Percentiles rank a stretch among this genome's conserved stretches.
These are phyloP conservation scores for Rhagonycha lutea DNA, from an alignment of 2,888 invertebrate species.

Conservation along the genomic window DNA sequence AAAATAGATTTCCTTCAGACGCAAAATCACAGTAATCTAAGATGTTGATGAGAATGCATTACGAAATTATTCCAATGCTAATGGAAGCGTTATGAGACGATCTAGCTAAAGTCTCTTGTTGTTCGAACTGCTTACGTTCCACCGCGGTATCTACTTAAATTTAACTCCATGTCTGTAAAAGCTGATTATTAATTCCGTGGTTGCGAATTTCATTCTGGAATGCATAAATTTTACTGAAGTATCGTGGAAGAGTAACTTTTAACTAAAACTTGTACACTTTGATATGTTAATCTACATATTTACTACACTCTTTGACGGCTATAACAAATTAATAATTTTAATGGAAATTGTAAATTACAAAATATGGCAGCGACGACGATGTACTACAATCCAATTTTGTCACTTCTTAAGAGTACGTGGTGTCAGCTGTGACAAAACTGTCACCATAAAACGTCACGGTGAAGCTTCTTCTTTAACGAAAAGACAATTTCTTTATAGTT, in stretches of 20 bases:
- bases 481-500: not conserved
- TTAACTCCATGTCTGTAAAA: slow-evolving; percentile 9
- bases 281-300: slow-evolving; percentile 2
- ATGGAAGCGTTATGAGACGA: slow-evolving; percentile 30
- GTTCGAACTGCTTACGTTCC: slow-evolving; percentile 25
- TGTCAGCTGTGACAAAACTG: not conserved
- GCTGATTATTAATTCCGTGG: slow-evolving; percentile 17
- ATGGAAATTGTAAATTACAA: not conserved
- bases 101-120: slow-evolving; percentile 23
- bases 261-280: not conserved
- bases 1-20: slow-evolving; percentile 27
- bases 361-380: not conserved
- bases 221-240: slow-evolving; percentile 13
- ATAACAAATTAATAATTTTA: not conserved
- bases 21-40: slow-evolving; percentile 28
- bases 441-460: not conserved
- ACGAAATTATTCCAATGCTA: slow-evolving; percentile 27
- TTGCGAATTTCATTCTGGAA: slow-evolving; percentile 7
- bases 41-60: slow-evolving; percentile 31
- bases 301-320: not conserved
- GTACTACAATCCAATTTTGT: not conserved
- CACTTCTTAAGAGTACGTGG: not conserved
- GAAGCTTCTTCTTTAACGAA: not conserved
- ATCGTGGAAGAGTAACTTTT: not conserved
- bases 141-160: slow-evolving; percentile 18